Base-by-base conservation (phyloP, 2,888 invertebrate species). In the Merodon equestris region DNA sequence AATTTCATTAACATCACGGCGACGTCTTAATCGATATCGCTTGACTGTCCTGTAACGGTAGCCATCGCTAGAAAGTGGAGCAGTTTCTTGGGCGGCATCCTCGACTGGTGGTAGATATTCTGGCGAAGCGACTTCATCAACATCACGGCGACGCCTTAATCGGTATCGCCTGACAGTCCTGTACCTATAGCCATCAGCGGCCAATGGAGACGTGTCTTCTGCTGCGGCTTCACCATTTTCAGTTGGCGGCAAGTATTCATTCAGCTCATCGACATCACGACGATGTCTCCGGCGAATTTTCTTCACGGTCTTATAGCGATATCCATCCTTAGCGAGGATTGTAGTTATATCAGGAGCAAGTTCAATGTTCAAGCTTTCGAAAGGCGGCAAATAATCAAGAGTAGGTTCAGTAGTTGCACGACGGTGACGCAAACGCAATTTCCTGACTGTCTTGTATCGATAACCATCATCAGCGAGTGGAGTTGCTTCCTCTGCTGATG, bases 291-390 rank as follows among this genome's bases (percentile, higher is more conserved):
- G 50, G 9, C 67, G 74, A 3, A 82, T 75, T 1, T 60, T 72
- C 44, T 82, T 85, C n/a, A 85, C 83, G 0, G 84, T 84, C 81
- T 84, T 84, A 82, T 84, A 84, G 3, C 85, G 85, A 75, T 85
- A 85, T 0, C 14, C 79, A 50, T 38, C 82, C 53, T 17, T 71
- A 45, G 40, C 70, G 70, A 48, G 70, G 36, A 53, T 57, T n/a
- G 81, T 73, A 45, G 71, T 72, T 67, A 86, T 74, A 5, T 86
- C 84, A 15, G 68, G 68, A 45, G 68, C 68, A 14, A 67, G 57
- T 56, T 15, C 18, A 51, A 67, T 66, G 14, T 66, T 60, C 47
- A 60, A 36, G 40, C 42, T 50, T 48, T 34, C 50, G 56, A 68
- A 17, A n/a, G 61, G 48, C 48, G 71, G 71, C 1, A 71, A 36